Evolutionary conservation across 2,888 invertebrate genomes (phyloP).

Genomic region (Apotomis turbidana): DNA sequence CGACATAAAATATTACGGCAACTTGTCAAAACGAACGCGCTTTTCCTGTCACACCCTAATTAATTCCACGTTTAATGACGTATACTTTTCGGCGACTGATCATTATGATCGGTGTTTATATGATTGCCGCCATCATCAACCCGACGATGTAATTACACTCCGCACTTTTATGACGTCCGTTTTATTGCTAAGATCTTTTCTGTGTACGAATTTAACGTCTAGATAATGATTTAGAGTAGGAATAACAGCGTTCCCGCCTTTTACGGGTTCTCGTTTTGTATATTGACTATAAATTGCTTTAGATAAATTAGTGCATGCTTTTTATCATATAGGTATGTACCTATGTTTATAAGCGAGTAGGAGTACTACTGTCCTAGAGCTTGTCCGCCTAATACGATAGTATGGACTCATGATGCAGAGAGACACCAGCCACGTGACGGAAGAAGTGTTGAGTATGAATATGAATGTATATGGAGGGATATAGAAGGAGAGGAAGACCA

Average conservation of each 20-base stretch:
- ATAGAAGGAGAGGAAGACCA: too few species aligned
- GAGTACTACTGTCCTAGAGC: too few species aligned
- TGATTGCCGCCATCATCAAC: conserved; percentile 56
- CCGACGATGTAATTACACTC: conserved; percentile 52
- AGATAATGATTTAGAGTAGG: conserved; percentile 26
- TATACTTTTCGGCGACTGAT: conserved; percentile 47
- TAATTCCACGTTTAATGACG: conserved; percentile 37
- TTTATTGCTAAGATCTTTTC: conserved; percentile 55
- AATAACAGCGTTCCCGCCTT: conserved; percentile 23
- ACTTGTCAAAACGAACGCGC: conserved; percentile 39
- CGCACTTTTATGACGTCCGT: conserved; percentile 64
- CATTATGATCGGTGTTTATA: conserved; percentile 54
- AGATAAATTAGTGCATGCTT: not conserved
- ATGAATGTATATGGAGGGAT: too few species aligned
- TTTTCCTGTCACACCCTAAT: conserved; percentile 31
- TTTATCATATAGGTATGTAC: not conserved
- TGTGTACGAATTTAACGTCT: conserved; percentile 50
- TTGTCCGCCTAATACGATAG: too few species aligned
- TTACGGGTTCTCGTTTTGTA: conserved; percentile 26
- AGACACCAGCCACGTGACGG: too few species aligned
- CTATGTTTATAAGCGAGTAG: too few species aligned
- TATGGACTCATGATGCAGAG: too few species aligned
- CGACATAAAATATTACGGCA: conserved; percentile 30
- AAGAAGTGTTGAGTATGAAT: too few species aligned
- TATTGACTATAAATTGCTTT: conserved; percentile 15